Evolutionary conservation across 1,140 invertebrate genomes (phyloP).

Genomic region (Drosophila nebulosa): DNA sequence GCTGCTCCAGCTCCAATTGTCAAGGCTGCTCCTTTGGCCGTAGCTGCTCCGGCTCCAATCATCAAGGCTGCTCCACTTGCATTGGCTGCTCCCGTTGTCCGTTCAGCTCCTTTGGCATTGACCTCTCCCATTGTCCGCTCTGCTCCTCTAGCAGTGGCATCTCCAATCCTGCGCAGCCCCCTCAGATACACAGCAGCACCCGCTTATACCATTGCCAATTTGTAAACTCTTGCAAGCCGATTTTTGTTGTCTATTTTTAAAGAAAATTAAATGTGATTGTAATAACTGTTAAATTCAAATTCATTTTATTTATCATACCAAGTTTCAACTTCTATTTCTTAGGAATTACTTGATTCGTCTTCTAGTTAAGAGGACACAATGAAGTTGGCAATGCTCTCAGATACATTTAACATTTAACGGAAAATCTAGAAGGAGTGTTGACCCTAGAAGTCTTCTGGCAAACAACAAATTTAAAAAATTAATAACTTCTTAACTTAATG

Average conservation of each 20-base stretch:
- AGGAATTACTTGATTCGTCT: too few relatives aligned
- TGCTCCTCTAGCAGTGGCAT: conserved; percentile 49
- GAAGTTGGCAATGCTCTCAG: too few relatives aligned
- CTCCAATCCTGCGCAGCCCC: conserved; percentile 51
- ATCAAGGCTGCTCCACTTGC: conserved; percentile 64
- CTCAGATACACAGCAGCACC: conserved; percentile 57
- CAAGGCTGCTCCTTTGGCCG: conserved; percentile 58
- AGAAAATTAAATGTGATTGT: conserved; percentile 62
- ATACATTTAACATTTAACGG: too few relatives aligned
- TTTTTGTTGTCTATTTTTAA: conserved; percentile 20
- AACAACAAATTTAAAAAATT: too few relatives aligned
- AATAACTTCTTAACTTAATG: too few relatives aligned
- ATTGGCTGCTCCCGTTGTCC: conserved; percentile 34
- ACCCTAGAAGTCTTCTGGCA: too few relatives aligned
- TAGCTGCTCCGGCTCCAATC: conserved; percentile 43
- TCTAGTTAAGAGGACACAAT: too few relatives aligned
- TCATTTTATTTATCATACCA: too few relatives aligned
- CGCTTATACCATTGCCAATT: conserved; percentile 51
- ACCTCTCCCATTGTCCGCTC: conserved; percentile 60
- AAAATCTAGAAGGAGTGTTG: too few relatives aligned
- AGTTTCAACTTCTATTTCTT: too few relatives aligned
- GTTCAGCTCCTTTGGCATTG: conserved; percentile 57
- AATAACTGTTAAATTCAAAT: conserved; percentile 14
- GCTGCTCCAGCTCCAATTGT: conserved; percentile 42
- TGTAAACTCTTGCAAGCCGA: conserved; percentile 30